phyloP scores from a whole-genome alignment of 2,113 vertebrate genomes.

The Gallinago media region DNA sequence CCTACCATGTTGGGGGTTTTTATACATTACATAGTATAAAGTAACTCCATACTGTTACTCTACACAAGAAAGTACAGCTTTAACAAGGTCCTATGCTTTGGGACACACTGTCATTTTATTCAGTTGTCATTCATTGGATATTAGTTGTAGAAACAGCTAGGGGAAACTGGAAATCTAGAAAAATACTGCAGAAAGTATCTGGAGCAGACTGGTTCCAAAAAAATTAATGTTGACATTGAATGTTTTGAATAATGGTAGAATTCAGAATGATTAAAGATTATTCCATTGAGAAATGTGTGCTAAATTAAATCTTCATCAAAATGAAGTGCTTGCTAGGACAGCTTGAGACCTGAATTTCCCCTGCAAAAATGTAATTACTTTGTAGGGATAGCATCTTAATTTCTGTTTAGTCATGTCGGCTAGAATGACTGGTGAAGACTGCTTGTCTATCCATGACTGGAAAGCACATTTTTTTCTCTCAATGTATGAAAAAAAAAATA shows the following conservation, averaged over 20 bases:
- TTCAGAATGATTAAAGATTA: not conserved
- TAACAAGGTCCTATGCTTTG: not conserved
- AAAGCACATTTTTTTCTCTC: not conserved
- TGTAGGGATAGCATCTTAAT: not conserved
- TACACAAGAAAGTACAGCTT: not conserved
- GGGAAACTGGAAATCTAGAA: not conserved
- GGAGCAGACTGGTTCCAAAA: not conserved
- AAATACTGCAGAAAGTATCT: not conserved
- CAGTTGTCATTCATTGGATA: not conserved
- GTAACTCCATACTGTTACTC: not conserved
- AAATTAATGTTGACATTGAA: not conserved
- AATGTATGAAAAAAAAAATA: not conserved
- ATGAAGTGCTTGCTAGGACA: not conserved
- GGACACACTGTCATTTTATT: not conserved
- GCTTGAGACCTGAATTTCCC: not conserved
- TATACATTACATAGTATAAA: not conserved
- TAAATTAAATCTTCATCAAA: conserved; percentile 6
- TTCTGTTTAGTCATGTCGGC: not conserved
- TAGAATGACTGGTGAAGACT: not conserved
- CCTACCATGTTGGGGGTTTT: not conserved
- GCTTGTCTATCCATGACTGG: not conserved
- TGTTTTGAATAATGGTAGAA: not conserved
- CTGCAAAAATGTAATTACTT: conserved; percentile 4
- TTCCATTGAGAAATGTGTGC: not conserved
- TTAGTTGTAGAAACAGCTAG: not conserved